phyloP scores from a whole-genome alignment of 2,797 vertebrate species.

The Tangara arthus region DNA sequence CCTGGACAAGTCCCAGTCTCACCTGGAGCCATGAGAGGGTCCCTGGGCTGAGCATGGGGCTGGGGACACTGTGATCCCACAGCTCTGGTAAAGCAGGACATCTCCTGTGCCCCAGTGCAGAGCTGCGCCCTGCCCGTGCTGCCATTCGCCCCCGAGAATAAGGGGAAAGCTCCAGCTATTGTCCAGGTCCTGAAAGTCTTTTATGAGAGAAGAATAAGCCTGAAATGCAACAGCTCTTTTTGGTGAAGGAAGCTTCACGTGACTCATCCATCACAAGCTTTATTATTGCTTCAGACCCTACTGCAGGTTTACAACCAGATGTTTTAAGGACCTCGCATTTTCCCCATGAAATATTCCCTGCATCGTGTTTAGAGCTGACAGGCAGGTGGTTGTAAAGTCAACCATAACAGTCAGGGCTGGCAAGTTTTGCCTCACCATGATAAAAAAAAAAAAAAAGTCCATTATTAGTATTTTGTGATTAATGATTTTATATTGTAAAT shows the following conservation, averaged over 20 bases:
- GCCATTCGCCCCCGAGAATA: background rate
- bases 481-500: slow-evolving; percentile 65
- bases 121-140: background rate
- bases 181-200: slow-evolving; percentile 28
- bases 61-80: background rate
- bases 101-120: background rate
- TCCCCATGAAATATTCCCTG: slow-evolving; percentile 68
- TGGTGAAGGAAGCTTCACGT: slow-evolving; percentile 42
- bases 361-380: slow-evolving; percentile 68
- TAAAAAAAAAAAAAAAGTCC: slow-evolving; percentile 64
- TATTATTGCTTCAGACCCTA: slow-evolving; percentile 58
- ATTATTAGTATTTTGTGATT: slow-evolving; percentile 74
- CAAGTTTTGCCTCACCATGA: slow-evolving; percentile 67
- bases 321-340: slow-evolving; percentile 65
- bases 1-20: background rate
- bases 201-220: slow-evolving; percentile 48
- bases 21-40: accelerated
- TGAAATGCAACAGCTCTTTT: slow-evolving; percentile 44
- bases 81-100: background rate
- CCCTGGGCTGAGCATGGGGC: accelerated
- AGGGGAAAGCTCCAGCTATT: background rate
- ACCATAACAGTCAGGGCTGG: slow-evolving; percentile 67
- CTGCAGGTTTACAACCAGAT: slow-evolving; percentile 69
- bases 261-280: slow-evolving; percentile 59
- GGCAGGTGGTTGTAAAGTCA: slow-evolving; percentile 73